These are phyloP conservation scores for Cheirogaleus medius DNA, from an alignment of 2,113 vertebrate species.

Conservation along the genomic window DNA sequence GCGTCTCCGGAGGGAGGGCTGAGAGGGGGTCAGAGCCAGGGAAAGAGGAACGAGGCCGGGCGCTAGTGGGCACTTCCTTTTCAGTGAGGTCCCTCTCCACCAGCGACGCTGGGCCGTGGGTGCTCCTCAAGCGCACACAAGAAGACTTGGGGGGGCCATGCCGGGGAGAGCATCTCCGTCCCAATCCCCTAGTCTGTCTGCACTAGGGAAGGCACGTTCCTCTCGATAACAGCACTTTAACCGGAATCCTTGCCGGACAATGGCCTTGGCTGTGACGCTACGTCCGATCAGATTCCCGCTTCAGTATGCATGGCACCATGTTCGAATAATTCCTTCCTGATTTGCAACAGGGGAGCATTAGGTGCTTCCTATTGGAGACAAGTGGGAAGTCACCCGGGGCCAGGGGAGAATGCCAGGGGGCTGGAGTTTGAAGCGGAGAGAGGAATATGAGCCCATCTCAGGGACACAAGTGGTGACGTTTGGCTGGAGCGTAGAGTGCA, in stretches of 20 bases:
- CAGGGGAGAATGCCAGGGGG: neutral
- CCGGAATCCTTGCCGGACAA: neutral
- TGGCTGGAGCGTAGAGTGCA: neutral
- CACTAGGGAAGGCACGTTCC: neutral
- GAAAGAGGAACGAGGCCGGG: neutral
- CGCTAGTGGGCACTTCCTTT: neutral
- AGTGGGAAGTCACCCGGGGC: neutral
- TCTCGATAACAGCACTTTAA: neutral
- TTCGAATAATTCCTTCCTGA: neutral
- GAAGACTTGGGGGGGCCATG: neutral
- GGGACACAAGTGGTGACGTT: rapidly evolving
- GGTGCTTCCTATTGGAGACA: neutral
- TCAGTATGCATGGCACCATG: neutral
- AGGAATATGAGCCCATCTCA: neutral
- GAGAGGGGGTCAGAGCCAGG: neutral
- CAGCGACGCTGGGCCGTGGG: no score
- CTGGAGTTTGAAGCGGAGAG: neutral
- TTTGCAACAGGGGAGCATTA: neutral
- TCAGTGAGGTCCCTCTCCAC: neutral
- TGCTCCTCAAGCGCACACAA: neutral
- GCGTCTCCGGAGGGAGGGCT: neutral
- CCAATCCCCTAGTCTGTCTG: neutral
- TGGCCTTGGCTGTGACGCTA: neutral
- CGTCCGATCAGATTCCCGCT: neutral
- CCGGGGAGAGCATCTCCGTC: no score